Percentiles rank a stretch among this genome's conserved stretches.
phyloP scores from a whole-genome alignment of 2,888 invertebrate genomes.

The Xiphydria camelus region DNA sequence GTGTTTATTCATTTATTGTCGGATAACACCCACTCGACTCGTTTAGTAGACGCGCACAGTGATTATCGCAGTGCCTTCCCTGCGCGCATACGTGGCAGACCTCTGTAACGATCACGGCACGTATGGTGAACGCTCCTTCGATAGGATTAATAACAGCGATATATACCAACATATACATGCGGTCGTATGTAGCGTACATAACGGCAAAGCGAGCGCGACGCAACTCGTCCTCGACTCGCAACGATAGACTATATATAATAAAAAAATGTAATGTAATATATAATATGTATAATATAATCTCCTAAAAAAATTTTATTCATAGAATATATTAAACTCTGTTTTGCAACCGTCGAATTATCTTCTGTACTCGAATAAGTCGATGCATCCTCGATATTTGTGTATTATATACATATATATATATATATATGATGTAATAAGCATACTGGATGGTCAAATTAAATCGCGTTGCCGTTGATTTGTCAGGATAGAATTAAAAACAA shows the following conservation, averaged over 20 bases:
- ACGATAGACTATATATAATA: constrained; percentile 20
- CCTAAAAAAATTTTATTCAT: constrained; percentile 32
- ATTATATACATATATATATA: too few species aligned
- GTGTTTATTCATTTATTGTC: constrained; percentile 45
- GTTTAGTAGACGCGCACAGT: neutral
- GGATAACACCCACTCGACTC: constrained; percentile 35
- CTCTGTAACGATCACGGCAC: neutral
- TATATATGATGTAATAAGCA: too few species aligned
- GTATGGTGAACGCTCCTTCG: too few species aligned
- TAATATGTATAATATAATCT: constrained; percentile 22
- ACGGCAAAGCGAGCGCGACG: neutral
- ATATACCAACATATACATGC: constrained; percentile 2
- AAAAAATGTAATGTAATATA: neutral
- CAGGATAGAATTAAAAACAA: too few species aligned
- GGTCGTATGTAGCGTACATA: neutral
- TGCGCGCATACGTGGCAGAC: neutral
- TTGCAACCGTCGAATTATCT: neutral
- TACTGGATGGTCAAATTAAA: too few species aligned
- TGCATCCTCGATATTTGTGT: too few species aligned
- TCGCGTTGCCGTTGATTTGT: too few species aligned
- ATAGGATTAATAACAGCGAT: neutral
- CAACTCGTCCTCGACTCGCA: constrained; percentile 9
- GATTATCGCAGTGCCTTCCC: too few species aligned
- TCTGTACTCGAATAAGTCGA: neutral
- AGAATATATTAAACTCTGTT: constrained; percentile 37